A percentile compares a stretch with the other conserved stretches of the same genome.
phyloP scores from a whole-genome alignment of 2,888 invertebrate species.

The Eurytoma adleriae region DNA sequence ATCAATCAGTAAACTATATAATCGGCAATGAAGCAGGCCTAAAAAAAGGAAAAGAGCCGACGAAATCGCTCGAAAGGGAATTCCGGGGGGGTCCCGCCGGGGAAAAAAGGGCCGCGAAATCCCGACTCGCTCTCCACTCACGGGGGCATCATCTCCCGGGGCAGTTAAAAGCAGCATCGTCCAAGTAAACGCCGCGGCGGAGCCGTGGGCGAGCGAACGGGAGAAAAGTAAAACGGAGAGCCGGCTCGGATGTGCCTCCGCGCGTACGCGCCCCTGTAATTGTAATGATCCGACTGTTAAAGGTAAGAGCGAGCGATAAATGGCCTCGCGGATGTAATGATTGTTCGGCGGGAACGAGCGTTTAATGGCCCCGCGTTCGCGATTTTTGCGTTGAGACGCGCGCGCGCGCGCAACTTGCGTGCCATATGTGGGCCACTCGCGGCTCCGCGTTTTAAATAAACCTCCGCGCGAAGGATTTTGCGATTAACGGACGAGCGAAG shows the following conservation, averaged over 20 bases:
- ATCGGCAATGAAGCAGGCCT: conserved; percentile 42
- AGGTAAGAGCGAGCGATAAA: conserved; percentile 54
- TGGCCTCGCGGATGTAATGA: conserved; percentile 57
- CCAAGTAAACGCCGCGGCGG: conserved; percentile 38
- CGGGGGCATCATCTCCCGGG: conserved; percentile 24
- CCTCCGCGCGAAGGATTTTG: background rate
- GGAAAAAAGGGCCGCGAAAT: too few relatives aligned
- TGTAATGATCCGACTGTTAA: conserved; percentile 55
- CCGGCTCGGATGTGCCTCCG: conserved; percentile 35
- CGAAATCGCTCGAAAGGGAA: conserved; percentile 38
- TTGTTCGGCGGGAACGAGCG: conserved; percentile 62
- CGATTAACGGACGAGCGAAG: too few relatives aligned
- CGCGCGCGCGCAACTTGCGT: conserved; percentile 21
- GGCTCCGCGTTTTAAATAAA: background rate
- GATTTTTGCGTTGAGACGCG: conserved; percentile 16
- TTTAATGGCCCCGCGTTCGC: conserved; percentile 58
- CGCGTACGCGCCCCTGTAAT: conserved; percentile 41
- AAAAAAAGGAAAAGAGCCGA: background rate
- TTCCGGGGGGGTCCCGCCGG: conserved; percentile 20
- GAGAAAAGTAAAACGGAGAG: conserved; percentile 8
- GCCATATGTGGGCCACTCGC: conserved; percentile 31
- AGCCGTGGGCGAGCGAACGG: background rate
- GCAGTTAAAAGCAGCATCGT: conserved; percentile 50
- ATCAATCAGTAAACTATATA: conserved; percentile 49
- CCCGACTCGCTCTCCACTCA: conserved; percentile 1